Evolutionary conservation across 1,140 invertebrate species (phyloP).

Genomic region (Bombus confusus): DNA sequence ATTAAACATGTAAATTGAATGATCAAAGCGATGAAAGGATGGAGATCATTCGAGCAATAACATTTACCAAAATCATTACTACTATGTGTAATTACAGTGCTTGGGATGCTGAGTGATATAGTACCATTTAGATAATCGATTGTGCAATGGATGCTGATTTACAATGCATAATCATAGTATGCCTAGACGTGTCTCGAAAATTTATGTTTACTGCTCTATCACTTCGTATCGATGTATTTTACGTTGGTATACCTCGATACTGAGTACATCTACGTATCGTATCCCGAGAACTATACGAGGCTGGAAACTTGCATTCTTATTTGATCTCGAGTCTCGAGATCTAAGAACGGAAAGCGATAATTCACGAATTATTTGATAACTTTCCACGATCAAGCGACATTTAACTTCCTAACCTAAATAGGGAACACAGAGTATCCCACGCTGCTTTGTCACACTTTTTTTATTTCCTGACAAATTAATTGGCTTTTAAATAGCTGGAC

Average conservation of each 20-base stretch:
- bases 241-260: background rate
- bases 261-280: background rate
- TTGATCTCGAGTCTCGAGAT: background rate
- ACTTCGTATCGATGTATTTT: background rate
- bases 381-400: background rate
- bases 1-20: background rate
- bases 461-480: background rate
- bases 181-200: background rate
- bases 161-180: background rate
- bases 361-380: background rate
- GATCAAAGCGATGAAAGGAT: background rate
- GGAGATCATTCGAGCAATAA: background rate
- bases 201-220: background rate
- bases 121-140: background rate
- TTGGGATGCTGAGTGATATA: background rate
- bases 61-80: background rate
- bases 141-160: constrained; percentile 1
- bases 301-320: background rate
- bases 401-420: background rate
- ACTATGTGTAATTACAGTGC: background rate
- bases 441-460: background rate
- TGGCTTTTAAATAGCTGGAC: background rate
- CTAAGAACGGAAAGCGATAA: background rate
- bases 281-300: background rate
- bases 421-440: background rate